Conservation (phyloP, 2,113 vertebrate species). For the Crotalus helleri region DNA sequence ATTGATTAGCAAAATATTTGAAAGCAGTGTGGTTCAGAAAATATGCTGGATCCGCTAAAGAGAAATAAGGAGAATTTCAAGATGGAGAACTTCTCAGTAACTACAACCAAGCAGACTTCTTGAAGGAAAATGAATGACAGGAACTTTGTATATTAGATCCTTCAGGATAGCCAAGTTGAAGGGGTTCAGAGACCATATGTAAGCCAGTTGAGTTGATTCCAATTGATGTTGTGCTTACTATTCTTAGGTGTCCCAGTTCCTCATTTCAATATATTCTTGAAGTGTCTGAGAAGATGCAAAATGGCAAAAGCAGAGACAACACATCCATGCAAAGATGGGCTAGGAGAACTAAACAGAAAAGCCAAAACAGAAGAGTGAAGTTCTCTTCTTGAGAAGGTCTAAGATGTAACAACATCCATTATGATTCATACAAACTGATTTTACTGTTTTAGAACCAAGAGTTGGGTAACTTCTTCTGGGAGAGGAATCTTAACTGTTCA, state of each 20-base stretch:
- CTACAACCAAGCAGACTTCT: background rate
- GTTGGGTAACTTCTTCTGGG: background rate
- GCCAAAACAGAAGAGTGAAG: background rate
- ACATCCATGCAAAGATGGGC: background rate
- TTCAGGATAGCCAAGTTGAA: background rate
- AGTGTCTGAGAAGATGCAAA: background rate
- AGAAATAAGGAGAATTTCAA: background rate
- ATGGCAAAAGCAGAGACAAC: background rate
- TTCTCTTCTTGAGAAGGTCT: background rate
- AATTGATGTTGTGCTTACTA: background rate
- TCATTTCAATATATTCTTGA: background rate
- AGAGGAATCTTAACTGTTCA: background rate
- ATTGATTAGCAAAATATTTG: background rate
- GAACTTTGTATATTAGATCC: background rate
- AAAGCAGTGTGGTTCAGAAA: background rate
- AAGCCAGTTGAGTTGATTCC: background rate
- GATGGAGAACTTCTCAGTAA: background rate
- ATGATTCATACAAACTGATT: background rate
- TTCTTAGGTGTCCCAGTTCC: background rate
- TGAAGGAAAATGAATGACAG: background rate
- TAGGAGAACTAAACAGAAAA: background rate
- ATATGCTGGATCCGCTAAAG: background rate
- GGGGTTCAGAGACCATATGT: background rate
- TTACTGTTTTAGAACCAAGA: background rate
- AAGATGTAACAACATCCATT: background rate